A percentile compares a stretch with the other conserved stretches of the same genome.
These are phyloP conservation scores for Drosophila acutilabella DNA, from an alignment of 2,888 invertebrate species.

Conservation along the genomic window DNA sequence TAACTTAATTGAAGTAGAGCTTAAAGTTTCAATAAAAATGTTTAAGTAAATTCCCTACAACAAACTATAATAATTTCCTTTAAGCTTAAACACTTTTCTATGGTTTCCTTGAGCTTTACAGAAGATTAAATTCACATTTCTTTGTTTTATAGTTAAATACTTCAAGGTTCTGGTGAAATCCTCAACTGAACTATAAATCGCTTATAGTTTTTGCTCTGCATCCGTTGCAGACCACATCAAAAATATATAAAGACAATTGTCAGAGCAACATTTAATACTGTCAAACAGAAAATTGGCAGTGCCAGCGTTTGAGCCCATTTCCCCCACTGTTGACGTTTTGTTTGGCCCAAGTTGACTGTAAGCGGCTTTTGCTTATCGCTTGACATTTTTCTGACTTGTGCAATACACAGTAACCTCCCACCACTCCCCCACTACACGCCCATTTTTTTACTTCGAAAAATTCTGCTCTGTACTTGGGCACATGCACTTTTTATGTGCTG, in stretches of 20 bases:
- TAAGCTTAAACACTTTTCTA: background rate
- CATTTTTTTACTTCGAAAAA: conserved; percentile 12
- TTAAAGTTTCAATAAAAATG: background rate
- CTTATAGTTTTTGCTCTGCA: conserved; percentile 41
- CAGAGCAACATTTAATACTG: conserved; percentile 60
- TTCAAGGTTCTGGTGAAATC: conserved; percentile 16
- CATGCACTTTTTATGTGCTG: conserved; percentile 59
- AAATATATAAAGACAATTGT: conserved; percentile 58
- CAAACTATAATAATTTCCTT: no score
- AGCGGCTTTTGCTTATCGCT: conserved; percentile 73
- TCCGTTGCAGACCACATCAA: conserved; percentile 50
- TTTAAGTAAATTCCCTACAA: background rate
- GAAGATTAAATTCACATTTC: background rate
- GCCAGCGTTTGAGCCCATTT: conserved; percentile 10
- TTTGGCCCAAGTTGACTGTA: conserved; percentile 59
- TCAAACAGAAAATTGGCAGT: conserved; percentile 62
- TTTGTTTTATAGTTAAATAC: background rate
- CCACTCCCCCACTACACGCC: background rate
- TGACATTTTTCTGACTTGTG: conserved; percentile 67
- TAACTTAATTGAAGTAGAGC: background rate
- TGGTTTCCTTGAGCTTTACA: background rate
- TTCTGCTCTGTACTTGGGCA: conserved; percentile 39
- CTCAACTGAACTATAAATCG: conserved; percentile 53
- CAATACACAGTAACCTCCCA: conserved; percentile 20
- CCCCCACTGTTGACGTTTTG: conserved; percentile 42